Evolutionary conservation across 1,140 invertebrate genomes (phyloP).

Genomic region (Trigoniulus corallinus): DNA sequence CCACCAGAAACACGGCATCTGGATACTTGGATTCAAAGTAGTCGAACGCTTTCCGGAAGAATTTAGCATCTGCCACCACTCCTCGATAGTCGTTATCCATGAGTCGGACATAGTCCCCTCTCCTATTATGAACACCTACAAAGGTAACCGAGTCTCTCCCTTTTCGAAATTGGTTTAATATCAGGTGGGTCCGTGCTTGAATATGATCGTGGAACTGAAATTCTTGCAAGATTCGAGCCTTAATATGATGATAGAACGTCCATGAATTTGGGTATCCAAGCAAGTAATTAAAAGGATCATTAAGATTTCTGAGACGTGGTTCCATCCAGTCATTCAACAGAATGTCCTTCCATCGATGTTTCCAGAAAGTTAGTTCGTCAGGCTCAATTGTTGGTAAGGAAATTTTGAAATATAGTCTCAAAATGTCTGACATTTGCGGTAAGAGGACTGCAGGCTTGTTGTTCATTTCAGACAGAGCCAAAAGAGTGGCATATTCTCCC

Average conservation of each 20-base stretch:
- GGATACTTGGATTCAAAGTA: no score
- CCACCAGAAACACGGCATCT: no score
- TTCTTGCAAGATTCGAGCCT: neutral
- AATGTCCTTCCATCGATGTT: neutral
- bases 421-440: neutral
- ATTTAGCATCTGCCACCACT: constrained; percentile 32
- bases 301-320: neutral
- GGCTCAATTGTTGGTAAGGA: neutral
- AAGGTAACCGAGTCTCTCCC: constrained; percentile 18
- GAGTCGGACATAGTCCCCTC: constrained; percentile 40
- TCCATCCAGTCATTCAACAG: constrained; percentile 17
- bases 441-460: no score
- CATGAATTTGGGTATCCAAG: constrained; percentile 8
- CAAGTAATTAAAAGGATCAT: neutral
- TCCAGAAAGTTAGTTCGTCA: neutral
- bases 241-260: constrained; percentile 11
- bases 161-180: constrained; percentile 3
- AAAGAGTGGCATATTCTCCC: constrained; percentile 43
- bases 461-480: constrained; percentile 35
- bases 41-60: constrained; percentile 37
- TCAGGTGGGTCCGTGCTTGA: constrained; percentile 1
- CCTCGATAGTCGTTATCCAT: constrained; percentile 32
- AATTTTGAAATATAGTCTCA: constrained; percentile 1
- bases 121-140: constrained; percentile 40
- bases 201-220: constrained; percentile 8